Percentiles rank a stretch among this genome's conserved stretches.
Evolutionary conservation across 2,888 invertebrate genomes (phyloP).

Genomic region (Harpalus rufipes): DNA sequence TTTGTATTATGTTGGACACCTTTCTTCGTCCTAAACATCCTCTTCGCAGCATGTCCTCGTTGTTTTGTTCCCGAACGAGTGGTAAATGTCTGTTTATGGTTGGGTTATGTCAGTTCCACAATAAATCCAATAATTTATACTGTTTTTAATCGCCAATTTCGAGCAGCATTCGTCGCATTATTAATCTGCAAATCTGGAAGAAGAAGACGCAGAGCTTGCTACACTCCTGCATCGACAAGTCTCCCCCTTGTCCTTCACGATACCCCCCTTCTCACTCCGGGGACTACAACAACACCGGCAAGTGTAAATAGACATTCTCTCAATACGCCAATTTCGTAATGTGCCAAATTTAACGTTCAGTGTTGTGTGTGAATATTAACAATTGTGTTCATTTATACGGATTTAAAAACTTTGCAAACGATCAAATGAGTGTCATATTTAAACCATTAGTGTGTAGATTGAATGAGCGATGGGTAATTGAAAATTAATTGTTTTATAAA

Average conservation of each 20-base stretch:
- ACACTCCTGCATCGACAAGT: constrained; percentile 82
- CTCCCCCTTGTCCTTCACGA: constrained; percentile 87
- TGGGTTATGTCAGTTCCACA: constrained; percentile 94
- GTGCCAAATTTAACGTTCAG: constrained; percentile 7
- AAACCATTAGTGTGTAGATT: constrained; percentile 37
- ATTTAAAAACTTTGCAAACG: constrained; percentile 18
- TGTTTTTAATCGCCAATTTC: constrained; percentile 93
- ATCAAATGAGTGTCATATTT: constrained; percentile 42
- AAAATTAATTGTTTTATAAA: constrained; percentile 35
- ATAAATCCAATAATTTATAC: constrained; percentile 97
- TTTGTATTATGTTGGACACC: constrained; percentile 97
- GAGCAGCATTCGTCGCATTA: constrained; percentile 89
- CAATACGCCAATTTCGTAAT: constrained; percentile 38
- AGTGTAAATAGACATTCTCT: constrained; percentile 17
- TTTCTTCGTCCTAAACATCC: constrained; percentile 92
- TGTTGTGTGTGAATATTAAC: neutral
- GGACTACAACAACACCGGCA: constrained; percentile 70
- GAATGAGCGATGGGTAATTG: constrained; percentile 20
- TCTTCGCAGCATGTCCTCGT: constrained; percentile 90
- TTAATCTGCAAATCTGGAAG: constrained; percentile 74
- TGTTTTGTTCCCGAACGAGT: constrained; percentile 88
- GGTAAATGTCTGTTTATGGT: constrained; percentile 91
- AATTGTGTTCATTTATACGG: constrained; percentile 1
- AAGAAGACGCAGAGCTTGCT: constrained; percentile 83
- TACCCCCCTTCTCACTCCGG: constrained; percentile 78